Percentiles rank a stretch among this genome's conserved stretches.
These are phyloP conservation scores for Trididemnum clinides DNA, from an alignment of 23 tunicate species.

Conservation along the genomic window DNA sequence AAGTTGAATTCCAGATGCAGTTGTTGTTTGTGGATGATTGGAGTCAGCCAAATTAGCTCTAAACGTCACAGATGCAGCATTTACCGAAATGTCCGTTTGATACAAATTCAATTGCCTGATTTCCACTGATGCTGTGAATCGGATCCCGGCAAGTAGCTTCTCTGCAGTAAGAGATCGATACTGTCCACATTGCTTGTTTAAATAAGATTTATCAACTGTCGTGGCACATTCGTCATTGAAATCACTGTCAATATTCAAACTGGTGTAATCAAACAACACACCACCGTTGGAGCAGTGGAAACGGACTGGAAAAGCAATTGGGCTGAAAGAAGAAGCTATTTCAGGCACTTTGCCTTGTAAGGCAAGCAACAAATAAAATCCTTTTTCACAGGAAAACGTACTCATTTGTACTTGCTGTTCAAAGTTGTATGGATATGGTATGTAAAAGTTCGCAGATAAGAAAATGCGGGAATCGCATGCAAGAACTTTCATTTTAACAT, in stretches of 20 bases:
- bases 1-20: too few species aligned
- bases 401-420: not conserved
- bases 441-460: not conserved
- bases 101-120: not conserved
- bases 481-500: not conserved
- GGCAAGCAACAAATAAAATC: conserved; percentile 3
- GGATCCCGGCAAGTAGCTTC: not conserved
- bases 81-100: not conserved
- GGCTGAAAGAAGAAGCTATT: not conserved
- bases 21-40: too few species aligned
- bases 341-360: not conserved
- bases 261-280: not conserved
- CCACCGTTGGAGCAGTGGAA: not conserved
- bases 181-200: not conserved
- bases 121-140: not conserved
- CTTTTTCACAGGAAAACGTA: not conserved
- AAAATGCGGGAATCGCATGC: not conserved
- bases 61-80: not conserved
- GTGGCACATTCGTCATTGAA: not conserved
- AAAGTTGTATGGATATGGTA: not conserved
- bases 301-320: not conserved
- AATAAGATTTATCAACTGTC: not conserved
- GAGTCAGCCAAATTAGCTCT: not conserved
- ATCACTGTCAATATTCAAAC: not conserved
- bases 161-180: not conserved